Conservation (phyloP, 2,113 vertebrate species). For the Mirza zaza region DNA sequence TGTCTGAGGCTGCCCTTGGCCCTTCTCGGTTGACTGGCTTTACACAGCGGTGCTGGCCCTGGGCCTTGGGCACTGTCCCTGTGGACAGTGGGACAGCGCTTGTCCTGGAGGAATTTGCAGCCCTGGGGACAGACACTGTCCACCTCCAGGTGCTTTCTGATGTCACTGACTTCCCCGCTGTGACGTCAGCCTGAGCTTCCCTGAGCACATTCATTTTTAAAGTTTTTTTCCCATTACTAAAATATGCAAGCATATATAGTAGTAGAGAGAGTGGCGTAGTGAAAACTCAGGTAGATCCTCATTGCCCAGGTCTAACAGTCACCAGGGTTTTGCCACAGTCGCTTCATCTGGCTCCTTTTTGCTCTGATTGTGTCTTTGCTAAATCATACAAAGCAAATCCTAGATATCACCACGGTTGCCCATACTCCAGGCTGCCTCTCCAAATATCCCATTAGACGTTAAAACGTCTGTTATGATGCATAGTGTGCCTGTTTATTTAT, state of each 20-base stretch:
- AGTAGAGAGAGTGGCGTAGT: neutral
- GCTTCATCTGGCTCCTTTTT: neutral
- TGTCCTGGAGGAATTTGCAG: neutral
- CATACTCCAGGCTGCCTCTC: neutral
- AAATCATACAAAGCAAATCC: neutral
- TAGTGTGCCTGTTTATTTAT: neutral
- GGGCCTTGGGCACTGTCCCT: too few relatives aligned
- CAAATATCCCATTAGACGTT: neutral
- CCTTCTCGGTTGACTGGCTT: neutral
- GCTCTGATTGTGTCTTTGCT: neutral
- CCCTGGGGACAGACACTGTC: neutral
- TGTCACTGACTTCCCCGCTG: neutral
- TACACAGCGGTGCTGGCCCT: fast-evolving
- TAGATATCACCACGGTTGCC: neutral
- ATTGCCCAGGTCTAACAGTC: neutral
- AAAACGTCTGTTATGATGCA: neutral
- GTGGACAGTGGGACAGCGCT: neutral
- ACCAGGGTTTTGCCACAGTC: neutral
- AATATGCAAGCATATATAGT: neutral
- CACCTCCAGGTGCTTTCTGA: neutral
- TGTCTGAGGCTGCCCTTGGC: neutral
- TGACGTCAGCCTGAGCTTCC: neutral
- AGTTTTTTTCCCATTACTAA: neutral
- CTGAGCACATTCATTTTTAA: neutral
- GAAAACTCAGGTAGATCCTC: neutral